Conservation (phyloP, 2,888 invertebrate species). For the Leucoptera coffeella region DNA sequence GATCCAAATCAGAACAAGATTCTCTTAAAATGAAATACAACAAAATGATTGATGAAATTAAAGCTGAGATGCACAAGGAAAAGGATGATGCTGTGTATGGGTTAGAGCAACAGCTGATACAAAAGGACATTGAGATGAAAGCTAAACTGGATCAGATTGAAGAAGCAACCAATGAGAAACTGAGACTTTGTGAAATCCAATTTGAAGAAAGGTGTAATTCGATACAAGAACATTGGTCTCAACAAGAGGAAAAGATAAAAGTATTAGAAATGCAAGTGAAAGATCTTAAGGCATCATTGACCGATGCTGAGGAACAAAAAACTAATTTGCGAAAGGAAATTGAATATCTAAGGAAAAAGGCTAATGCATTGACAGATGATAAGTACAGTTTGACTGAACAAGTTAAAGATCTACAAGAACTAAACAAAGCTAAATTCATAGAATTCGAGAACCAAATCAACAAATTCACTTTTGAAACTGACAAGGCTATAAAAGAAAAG, state of each 20-base stretch:
- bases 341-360: conserved; percentile 18
- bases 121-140: conserved; percentile 33
- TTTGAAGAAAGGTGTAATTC: conserved; percentile 33
- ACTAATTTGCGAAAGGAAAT: conserved; percentile 20
- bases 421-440: conserved; percentile 23
- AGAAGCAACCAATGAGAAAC: conserved; percentile 35
- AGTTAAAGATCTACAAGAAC: conserved; percentile 23
- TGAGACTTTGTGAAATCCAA: conserved; percentile 39
- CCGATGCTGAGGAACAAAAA: conserved; percentile 22
- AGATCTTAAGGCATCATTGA: conserved; percentile 22
- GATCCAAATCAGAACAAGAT: conserved; percentile 29
- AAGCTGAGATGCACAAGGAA: conserved; percentile 24
- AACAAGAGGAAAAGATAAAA: conserved; percentile 24
- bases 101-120: conserved; percentile 20
- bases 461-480: conserved; percentile 33
- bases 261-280: conserved; percentile 24
- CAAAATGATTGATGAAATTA: conserved; percentile 21
- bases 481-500: conserved; percentile 40
- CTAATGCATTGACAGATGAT: conserved; percentile 17
- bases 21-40: conserved; percentile 25
- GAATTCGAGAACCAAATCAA: conserved; percentile 36
- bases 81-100: conserved; percentile 25
- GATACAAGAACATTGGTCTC: conserved; percentile 26
- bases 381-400: conserved; percentile 17
- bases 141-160: conserved; percentile 41